Evolutionary conservation across 1,140 invertebrate species (phyloP), one percentile per base, ranked within the genome.

Genomic region (Hermetia illucens): DNA sequence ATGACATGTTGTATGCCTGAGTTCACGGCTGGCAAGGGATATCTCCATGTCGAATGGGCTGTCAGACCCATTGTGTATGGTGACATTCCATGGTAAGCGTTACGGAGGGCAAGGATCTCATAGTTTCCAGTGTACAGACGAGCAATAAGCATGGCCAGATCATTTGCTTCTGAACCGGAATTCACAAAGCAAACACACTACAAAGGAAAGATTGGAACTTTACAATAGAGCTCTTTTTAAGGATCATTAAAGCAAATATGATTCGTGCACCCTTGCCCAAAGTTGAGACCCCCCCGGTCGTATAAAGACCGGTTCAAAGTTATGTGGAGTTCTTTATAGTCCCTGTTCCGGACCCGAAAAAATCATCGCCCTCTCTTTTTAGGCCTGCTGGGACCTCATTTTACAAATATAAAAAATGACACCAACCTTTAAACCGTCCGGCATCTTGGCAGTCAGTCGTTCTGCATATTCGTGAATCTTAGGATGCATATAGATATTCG

Each of bases 111-210:
- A 15, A 98, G 63, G 4, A 94, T 70, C 47, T 96, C 88, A 50
- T 77, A 79, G 42, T 83, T 75, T 4, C 78, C 75, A 0, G 92
- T 95, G 52, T 90, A 75, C 0, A 86, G 51, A 45, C 89, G 69
- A 0, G 92, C 83, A 63, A 98, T 71, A 10, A 91, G 52, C 40
- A 92, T 69, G 0, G 93, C 93, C 25, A 98, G 63, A 58, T 98
- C 94, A 60, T 96, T 98, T 0, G 94, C 93, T 67, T 98, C 94
- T 5, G 89, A 92, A 0, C 94, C 93, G 55, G 89, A 95, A 54
- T 98, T 98, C 1, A 90, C 82, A 49, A 96, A 77, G 59, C 94
- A 95, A 15, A 88, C 81, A 12, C 84, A 77, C 74, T 82, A 51
- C 5, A 62, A 50, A 25, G 6, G n/a, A 25, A 25, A 25, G n/a